phyloP scores from a whole-genome alignment of 2,888 invertebrate species.

The Andrena fulva region DNA sequence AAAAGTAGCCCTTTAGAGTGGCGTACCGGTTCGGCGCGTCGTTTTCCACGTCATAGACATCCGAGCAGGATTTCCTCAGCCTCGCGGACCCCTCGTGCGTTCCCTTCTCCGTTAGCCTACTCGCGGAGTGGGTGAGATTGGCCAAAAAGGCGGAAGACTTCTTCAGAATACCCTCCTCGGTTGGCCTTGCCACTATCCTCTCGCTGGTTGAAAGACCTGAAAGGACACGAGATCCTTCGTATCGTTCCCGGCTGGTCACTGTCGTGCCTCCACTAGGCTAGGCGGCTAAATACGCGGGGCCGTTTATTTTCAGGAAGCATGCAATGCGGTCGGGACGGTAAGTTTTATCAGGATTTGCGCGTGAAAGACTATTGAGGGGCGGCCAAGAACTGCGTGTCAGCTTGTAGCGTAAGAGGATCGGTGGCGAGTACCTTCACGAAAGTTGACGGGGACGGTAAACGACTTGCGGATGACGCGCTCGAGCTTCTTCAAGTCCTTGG shows the following conservation, averaged over 20 bases:
- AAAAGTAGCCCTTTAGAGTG: conserved; percentile 51
- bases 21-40: conserved; percentile 22
- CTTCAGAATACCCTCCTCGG: conserved; percentile 70
- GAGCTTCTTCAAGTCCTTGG: conserved; percentile 7
- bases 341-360: background rate
- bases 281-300: background rate
- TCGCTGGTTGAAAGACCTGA: conserved; percentile 43
- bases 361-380: background rate
- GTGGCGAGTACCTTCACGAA: conserved; percentile 73
- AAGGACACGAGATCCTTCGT: background rate
- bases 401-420: background rate
- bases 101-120: conserved; percentile 46
- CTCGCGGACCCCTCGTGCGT: conserved; percentile 28
- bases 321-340: background rate
- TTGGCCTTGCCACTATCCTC: conserved; percentile 20
- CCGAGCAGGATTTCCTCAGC: conserved; percentile 10
- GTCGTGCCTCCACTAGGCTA: conserved; percentile 2
- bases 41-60: conserved; percentile 6
- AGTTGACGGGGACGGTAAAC: conserved; percentile 74
- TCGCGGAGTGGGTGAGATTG: conserved; percentile 65
- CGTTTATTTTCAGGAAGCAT: conserved; percentile 6
- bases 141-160: conserved; percentile 75
- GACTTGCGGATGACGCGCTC: conserved; percentile 71
- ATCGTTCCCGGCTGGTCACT: conserved; percentile 7
- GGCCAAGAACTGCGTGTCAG: too few species aligned